Evolutionary conservation across 1,140 invertebrate genomes (phyloP).

Genomic region (Chionoecetes opilio): DNA sequence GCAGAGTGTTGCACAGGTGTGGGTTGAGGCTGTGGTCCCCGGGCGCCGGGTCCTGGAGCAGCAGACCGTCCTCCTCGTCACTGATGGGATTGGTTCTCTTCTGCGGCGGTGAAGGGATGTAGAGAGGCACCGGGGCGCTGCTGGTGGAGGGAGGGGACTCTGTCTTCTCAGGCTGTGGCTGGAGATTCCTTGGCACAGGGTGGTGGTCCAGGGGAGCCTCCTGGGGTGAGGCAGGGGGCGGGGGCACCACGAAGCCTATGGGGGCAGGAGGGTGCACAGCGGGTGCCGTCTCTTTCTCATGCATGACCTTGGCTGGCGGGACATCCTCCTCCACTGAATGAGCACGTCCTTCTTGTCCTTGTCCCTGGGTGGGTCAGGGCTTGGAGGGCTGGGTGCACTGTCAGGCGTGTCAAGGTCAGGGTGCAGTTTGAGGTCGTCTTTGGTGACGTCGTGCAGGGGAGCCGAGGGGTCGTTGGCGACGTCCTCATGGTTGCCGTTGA

Average conservation of each 20-base stretch:
- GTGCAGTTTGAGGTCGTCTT: conserved; percentile 47
- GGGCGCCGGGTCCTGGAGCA: conserved; percentile 59
- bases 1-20: neutral
- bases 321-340: conserved; percentile 62
- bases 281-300: conserved; percentile 51
- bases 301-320: conserved; percentile 57
- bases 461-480: conserved; percentile 65
- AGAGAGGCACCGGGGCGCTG: conserved; percentile 46
- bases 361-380: neutral
- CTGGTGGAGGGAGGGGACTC: neutral
- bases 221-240: neutral
- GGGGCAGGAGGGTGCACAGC: conserved; percentile 33
- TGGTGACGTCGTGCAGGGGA: conserved; percentile 13
- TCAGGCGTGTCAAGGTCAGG: conserved; percentile 3
- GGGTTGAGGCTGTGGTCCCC: conserved; percentile 64
- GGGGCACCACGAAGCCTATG: conserved; percentile 34
- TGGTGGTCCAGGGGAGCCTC: conserved; percentile 22
- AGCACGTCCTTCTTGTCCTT: conserved; percentile 64
- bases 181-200: conserved; percentile 3
- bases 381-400: neutral
- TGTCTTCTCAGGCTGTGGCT: conserved; percentile 15
- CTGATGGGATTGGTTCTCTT: conserved; percentile 63
- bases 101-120: conserved; percentile 45
- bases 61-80: conserved; percentile 74
- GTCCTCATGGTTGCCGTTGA: conserved; percentile 73